A percentile compares a stretch with the other conserved stretches of the same genome.
These are phyloP conservation scores for Bombus waltoni DNA, from an alignment of 1,140 invertebrate genomes.

Conservation along the genomic window DNA sequence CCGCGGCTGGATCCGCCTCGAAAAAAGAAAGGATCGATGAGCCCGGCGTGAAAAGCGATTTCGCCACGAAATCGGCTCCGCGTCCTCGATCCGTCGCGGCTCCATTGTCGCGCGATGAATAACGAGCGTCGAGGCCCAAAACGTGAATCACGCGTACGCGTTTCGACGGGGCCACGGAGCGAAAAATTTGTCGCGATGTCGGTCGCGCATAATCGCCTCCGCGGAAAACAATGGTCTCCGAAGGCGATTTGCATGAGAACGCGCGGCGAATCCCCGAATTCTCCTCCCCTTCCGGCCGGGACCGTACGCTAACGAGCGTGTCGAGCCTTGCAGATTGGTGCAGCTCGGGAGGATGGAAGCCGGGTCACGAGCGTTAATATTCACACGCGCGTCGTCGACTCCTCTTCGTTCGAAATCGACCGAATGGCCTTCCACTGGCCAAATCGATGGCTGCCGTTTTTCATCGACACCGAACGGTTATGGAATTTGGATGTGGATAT, in stretches of 20 bases:
- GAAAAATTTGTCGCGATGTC: slow-evolving; percentile 55
- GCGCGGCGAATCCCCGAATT: slow-evolving; percentile 55
- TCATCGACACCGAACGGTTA: neutral
- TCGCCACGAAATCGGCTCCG: slow-evolving; percentile 44
- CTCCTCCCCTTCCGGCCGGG: slow-evolving; percentile 33
- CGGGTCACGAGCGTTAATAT: slow-evolving; percentile 55
- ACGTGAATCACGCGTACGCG: slow-evolving; percentile 59
- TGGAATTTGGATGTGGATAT: neutral
- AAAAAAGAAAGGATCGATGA: slow-evolving; percentile 1
- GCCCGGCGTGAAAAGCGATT: slow-evolving; percentile 16
- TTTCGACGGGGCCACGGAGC: slow-evolving; percentile 5
- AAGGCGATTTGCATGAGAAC: slow-evolving; percentile 70
- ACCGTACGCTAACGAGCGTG: slow-evolving; percentile 61
- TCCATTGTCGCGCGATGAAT: slow-evolving; percentile 65
- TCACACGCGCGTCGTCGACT: slow-evolving; percentile 34
- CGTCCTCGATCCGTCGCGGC: slow-evolving; percentile 27
- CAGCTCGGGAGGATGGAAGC: slow-evolving; percentile 42
- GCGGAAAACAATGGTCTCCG: slow-evolving; percentile 68
- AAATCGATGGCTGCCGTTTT: neutral
- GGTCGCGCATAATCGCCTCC: slow-evolving; percentile 54
- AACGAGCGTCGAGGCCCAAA: slow-evolving; percentile 46
- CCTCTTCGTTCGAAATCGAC: neutral
- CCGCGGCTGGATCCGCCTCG: neutral
- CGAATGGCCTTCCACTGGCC: slow-evolving; percentile 43
- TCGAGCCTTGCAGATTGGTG: slow-evolving; percentile 70